Evolutionary conservation across 1,140 invertebrate species (phyloP).

Genomic region (Hydropsyche tenuis): DNA sequence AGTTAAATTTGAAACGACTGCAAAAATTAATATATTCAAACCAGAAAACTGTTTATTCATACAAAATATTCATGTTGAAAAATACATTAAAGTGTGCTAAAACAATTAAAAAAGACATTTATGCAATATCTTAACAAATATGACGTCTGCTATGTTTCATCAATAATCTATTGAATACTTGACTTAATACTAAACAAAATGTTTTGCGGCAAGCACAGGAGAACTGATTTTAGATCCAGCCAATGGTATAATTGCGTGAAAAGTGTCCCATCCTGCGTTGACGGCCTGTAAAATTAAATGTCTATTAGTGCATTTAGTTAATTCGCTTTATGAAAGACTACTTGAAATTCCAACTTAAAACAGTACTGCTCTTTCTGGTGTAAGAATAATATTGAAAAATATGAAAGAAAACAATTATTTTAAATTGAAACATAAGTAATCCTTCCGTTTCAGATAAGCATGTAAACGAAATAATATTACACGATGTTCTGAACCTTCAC

Average conservation of each 20-base stretch:
- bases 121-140: neutral
- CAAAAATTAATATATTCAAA: neutral
- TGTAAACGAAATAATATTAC: neutral
- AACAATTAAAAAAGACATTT: conserved; percentile 14
- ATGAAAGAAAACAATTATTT: no score
- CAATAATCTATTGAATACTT: conserved; percentile 31
- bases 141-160: conserved; percentile 15
- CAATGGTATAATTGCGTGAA: conserved; percentile 47
- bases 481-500: conserved; percentile 2
- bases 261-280: conserved; percentile 49
- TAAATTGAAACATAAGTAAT: conserved; percentile 4
- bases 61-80: conserved; percentile 1
- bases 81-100: conserved; percentile 26
- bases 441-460: neutral
- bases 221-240: conserved; percentile 43
- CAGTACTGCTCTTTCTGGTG: no score
- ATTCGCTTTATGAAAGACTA: conserved; percentile 21
- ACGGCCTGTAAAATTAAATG: conserved; percentile 42
- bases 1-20: neutral
- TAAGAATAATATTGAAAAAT: neutral
- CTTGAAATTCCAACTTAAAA: neutral
- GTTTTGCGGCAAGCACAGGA: conserved; percentile 37
- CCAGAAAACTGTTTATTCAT: neutral
- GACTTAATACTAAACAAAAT: conserved; percentile 40
- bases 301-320: neutral